These are phyloP conservation scores for Saxidomus purpurata DNA, from an alignment of 1,140 invertebrate species.

Conservation along the genomic window DNA sequence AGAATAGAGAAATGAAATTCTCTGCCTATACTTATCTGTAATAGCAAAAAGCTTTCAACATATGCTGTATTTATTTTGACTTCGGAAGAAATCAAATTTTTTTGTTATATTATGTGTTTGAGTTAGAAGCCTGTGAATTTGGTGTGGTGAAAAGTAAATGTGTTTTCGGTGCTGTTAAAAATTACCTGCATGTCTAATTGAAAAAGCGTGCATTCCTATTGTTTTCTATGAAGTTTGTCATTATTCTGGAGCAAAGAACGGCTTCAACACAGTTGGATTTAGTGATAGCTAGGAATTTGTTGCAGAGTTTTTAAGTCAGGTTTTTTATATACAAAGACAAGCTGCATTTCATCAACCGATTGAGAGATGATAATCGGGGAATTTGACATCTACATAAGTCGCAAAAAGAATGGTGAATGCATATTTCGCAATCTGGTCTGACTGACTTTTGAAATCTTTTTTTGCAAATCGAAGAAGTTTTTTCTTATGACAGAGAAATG, in stretches of 20 bases:
- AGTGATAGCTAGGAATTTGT: no score
- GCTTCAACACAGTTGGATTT: no score
- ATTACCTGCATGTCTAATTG: neutral
- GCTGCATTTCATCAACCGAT: neutral
- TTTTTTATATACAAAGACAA: neutral
- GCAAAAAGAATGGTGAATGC: neutral
- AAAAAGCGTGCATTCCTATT: neutral
- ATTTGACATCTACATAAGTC: slow-evolving; percentile 14
- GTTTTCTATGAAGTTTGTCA: no score
- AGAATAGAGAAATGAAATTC: slow-evolving; percentile 2
- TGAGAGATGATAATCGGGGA: neutral
- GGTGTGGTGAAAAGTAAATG: neutral
- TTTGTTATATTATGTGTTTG: no score
- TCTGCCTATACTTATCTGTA: neutral
- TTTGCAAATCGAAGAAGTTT: no score
- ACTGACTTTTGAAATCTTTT: neutral
- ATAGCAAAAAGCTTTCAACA: neutral
- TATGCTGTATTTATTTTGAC: neutral
- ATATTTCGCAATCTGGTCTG: neutral
- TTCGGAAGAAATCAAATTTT: neutral
- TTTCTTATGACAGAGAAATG: no score
- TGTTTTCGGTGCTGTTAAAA: neutral
- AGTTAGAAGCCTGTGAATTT: neutral
- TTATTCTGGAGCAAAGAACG: no score
- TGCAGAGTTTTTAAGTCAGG: no score